A percentile compares a stretch with the other conserved stretches of the same genome.
Conservation (phyloP, 2,113 vertebrate genomes). For the Poicephalus meyeri region DNA sequence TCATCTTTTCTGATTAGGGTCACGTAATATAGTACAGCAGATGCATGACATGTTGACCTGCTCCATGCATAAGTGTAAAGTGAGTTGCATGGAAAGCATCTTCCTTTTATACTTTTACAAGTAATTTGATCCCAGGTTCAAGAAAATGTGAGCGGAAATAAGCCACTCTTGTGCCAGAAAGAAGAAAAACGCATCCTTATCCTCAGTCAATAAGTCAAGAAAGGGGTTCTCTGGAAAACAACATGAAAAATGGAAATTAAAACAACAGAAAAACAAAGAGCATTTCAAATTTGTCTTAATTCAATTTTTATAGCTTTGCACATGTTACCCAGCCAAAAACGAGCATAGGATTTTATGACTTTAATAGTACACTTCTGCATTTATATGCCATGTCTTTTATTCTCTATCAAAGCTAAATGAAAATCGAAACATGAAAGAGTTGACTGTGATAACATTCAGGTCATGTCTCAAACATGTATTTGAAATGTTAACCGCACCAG, state of each 20-base stretch:
- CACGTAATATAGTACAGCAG: accelerated
- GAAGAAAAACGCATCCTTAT: background rate
- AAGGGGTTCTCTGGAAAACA: constrained; percentile 62
- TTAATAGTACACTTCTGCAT: background rate
- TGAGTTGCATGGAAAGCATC: background rate
- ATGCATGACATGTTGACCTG: accelerated
- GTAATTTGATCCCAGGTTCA: background rate
- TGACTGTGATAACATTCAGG: background rate
- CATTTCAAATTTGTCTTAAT: constrained; percentile 49
- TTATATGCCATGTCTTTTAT: background rate
- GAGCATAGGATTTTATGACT: background rate
- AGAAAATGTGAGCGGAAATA: background rate
- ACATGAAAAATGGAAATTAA: constrained; percentile 63
- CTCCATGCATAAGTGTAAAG: background rate
- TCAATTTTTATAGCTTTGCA: constrained; percentile 57
- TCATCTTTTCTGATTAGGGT: background rate
- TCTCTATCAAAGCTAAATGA: constrained; percentile 20
- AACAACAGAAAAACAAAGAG: constrained; percentile 63
- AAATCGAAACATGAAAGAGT: constrained; percentile 23
- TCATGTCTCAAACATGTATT: background rate
- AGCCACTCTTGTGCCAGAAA: background rate
- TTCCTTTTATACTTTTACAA: background rate
- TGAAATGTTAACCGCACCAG: background rate
- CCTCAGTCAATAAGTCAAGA: background rate
- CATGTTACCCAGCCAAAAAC: constrained; percentile 33